These are phyloP conservation scores for Cheilosia pagana DNA, from an alignment of 2,888 invertebrate genomes.

Conservation along the genomic window DNA sequence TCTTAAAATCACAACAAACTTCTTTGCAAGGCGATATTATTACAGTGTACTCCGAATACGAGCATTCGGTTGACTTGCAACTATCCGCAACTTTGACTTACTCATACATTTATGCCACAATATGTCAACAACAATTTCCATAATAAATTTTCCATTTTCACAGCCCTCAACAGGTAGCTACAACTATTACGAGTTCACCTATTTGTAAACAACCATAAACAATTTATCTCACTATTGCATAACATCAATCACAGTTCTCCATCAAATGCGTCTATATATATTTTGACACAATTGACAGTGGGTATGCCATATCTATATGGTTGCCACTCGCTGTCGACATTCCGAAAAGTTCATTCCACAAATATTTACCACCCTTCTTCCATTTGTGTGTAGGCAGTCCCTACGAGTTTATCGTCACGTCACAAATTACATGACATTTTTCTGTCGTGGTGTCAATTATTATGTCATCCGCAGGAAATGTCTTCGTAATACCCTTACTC, in stretches of 20 bases:
- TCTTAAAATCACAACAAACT: too few species aligned
- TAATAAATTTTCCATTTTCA: too few species aligned
- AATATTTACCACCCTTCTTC: conserved; percentile 5
- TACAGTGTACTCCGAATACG: too few species aligned
- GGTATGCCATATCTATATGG: conserved; percentile 17
- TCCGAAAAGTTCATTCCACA: conserved; percentile 7
- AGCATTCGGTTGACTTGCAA: too few species aligned
- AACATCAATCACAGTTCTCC: conserved; percentile 11
- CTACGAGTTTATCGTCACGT: conserved; percentile 16
- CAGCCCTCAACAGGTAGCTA: too few species aligned
- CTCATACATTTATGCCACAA: too few species aligned
- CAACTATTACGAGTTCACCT: background rate
- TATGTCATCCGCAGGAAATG: conserved; percentile 58
- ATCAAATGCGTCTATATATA: background rate
- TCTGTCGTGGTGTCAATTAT: conserved; percentile 49
- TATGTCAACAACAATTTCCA: too few species aligned
- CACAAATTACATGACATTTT: conserved; percentile 60
- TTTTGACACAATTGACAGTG: conserved; percentile 44
- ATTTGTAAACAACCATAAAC: background rate
- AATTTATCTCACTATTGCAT: conserved; percentile 33
- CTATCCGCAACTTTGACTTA: too few species aligned
- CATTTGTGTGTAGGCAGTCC: background rate
- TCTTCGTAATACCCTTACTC: conserved; percentile 10
- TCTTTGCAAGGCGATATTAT: too few species aligned
- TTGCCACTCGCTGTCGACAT: conserved; percentile 28